These are phyloP conservation scores for Rhagoletis zephyria DNA, from an alignment of 1,140 invertebrate species.

Conservation along the genomic window DNA sequence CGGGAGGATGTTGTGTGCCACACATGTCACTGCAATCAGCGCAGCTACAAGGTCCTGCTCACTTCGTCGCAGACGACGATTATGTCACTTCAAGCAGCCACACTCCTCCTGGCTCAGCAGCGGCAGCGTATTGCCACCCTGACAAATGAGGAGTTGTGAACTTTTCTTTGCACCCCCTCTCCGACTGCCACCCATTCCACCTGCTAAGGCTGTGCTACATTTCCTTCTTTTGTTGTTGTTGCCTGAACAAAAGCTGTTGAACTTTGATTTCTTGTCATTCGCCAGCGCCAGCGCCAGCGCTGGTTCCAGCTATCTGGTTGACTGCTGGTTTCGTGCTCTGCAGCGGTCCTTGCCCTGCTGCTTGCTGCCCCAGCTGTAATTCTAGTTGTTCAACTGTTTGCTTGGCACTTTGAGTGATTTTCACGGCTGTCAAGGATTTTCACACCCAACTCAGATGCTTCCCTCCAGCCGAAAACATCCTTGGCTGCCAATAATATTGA, in stretches of 20 bases:
- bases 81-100: background rate
- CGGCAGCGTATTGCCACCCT: background rate
- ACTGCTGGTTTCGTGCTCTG: background rate
- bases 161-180: background rate
- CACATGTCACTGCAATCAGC: slow-evolving; percentile 38
- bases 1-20: background rate
- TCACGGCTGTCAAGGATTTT: slow-evolving; percentile 50
- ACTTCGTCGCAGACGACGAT: background rate
- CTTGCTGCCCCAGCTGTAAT: background rate
- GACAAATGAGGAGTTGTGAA: slow-evolving; percentile 45
- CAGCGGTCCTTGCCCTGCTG: background rate
- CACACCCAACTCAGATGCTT: slow-evolving; percentile 24
- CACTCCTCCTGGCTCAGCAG: background rate
- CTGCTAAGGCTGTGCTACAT: background rate
- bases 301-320: background rate
- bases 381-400: slow-evolving; percentile 39
- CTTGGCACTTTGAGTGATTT: slow-evolving; percentile 48
- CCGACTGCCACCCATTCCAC: background rate
- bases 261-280: slow-evolving; percentile 38
- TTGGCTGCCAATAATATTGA: slow-evolving; percentile 30
- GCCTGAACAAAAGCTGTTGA: background rate
- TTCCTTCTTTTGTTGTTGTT: background rate
- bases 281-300: background rate
- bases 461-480: background rate
- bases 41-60: background rate